These are phyloP conservation scores for Diadophis punctatus DNA, from an alignment of 2,113 vertebrate species.

Conservation along the genomic window DNA sequence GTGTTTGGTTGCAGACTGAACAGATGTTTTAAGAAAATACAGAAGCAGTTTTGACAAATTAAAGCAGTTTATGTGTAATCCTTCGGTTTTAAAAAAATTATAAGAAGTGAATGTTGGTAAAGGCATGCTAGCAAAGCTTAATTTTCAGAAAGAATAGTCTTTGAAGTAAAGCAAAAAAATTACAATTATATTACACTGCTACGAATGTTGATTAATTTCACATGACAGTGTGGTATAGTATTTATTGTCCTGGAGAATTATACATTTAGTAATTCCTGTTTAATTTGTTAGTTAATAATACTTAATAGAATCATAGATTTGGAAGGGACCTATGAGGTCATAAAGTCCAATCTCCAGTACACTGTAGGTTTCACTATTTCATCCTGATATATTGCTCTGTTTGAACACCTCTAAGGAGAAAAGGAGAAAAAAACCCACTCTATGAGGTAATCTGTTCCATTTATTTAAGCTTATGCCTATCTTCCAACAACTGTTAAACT, in stretches of 20 bases:
- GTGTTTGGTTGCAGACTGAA: not conserved
- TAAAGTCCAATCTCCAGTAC: not conserved
- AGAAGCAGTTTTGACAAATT: not conserved
- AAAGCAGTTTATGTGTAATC: not conserved
- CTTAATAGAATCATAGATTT: not conserved
- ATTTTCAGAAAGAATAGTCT: not conserved
- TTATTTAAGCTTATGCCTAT: constrained; percentile 56
- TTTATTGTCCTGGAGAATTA: not conserved
- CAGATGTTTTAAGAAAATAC: not conserved
- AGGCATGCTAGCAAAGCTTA: not conserved
- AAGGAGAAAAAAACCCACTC: not conserved
- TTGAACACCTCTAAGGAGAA: not conserved
- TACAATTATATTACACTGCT: not conserved
- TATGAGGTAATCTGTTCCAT: not conserved
- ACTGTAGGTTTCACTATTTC: not conserved
- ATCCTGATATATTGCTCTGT: not conserved
- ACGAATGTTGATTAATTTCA: not conserved
- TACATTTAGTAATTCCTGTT: constrained; percentile 49
- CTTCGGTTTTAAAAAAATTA: not conserved
- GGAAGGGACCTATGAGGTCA: not conserved
- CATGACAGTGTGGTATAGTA: constrained; percentile 7
- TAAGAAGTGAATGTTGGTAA: not conserved
- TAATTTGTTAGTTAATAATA: constrained; percentile 53
- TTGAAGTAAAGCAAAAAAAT: not conserved
- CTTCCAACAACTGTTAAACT: constrained; percentile 64